phyloP scores from a whole-genome alignment of 2,888 invertebrate species.

The Neuroscelio doddi region DNA sequence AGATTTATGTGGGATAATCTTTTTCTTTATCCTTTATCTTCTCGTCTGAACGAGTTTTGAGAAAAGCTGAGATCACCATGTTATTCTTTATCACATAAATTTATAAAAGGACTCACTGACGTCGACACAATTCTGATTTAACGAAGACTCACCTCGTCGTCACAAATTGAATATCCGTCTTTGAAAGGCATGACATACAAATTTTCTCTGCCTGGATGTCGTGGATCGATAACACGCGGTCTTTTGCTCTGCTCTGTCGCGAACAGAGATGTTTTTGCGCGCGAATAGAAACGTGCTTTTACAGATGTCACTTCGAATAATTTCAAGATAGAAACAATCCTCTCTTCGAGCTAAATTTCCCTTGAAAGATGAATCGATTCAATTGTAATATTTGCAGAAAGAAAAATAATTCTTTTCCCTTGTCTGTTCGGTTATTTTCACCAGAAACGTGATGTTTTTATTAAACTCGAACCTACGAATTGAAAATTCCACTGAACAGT shows the following conservation, averaged over 20 bases:
- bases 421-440: too few relatives aligned
- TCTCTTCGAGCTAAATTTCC: constrained; percentile 26
- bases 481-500: too few relatives aligned
- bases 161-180: constrained; percentile 26
- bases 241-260: constrained; percentile 29
- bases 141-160: constrained; percentile 5
- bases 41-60: too few relatives aligned
- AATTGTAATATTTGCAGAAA: too few relatives aligned
- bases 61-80: constrained; percentile 1
- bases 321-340: constrained; percentile 28
- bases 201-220: constrained; percentile 12
- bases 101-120: not conserved
- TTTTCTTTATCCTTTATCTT: too few relatives aligned
- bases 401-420: too few relatives aligned
- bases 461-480: too few relatives aligned
- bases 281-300: constrained; percentile 24
- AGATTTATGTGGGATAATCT: too few relatives aligned
- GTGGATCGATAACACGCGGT: constrained; percentile 32
- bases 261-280: constrained; percentile 25
- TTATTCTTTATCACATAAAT: not conserved
- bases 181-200: too few relatives aligned
- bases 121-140: too few relatives aligned
- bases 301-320: constrained; percentile 41
- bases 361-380: too few relatives aligned
- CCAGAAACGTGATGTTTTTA: too few relatives aligned